Base-by-base conservation (phyloP, 2,888 invertebrate species). In the Marronus borbonicus region DNA sequence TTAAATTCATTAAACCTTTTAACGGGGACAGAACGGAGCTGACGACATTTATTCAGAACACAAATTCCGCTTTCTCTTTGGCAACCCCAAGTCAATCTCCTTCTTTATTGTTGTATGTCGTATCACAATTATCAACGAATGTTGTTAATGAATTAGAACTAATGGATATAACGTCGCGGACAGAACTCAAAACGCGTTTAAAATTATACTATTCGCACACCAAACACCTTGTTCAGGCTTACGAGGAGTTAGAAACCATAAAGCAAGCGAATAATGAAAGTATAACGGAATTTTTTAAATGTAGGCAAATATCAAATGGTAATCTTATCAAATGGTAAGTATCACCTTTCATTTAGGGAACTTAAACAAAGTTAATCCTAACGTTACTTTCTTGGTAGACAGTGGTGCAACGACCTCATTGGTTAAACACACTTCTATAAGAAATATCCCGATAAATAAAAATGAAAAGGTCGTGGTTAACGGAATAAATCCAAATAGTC, bases 241-340 rank as follows among this genome's bases (percentile, higher is more conserved):
- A 80, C 60, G 81, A 81, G 70, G 78, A 78, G 69, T 55, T 80
- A 55, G 81, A 78, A 39, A 80, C 81, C 17, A 80, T 80, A 20
- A 79, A 74, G 44, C 79, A 81, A 79, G 50, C 36, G 60, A 24
- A 1, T 66, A 55, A 69, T 44, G 79, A 81, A 79, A 62, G 76
- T 0, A 49, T 80, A 7, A 81, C 81, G 0, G 77, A 80, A 49
- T 79, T 62, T 50, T 81, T 74, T 28, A 81, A 81, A 79, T 3
- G 81, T 80, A 31, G 80, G 80, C 77, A 80, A 74, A 44, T 5
- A 66, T 17, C 79, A 81, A 79, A 77, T 52, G 79, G 80, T n/a
- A 80, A 79, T 3, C n/a, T 31, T 14, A 76, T n/a, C n/a, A n/a
- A n/a, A n/a, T n/a, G n/a, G n/a, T 78, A 36, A 36, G 36, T 17